Base-by-base conservation (phyloP, 2,888 invertebrate genomes). In the Pseudococcus jackbeardsleyi region DNA sequence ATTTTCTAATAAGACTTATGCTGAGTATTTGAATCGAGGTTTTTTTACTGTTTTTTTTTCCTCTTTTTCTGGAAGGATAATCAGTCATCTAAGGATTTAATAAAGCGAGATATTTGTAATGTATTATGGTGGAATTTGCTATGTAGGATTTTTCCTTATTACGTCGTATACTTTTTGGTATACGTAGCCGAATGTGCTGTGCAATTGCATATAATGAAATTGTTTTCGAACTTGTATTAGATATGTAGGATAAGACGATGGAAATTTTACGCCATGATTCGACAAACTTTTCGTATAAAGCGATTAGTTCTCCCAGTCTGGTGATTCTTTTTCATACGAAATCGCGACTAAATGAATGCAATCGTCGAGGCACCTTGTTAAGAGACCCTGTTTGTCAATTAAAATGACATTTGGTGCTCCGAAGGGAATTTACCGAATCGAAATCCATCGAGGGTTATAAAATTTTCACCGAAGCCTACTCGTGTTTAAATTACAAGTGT, bases 201-300 rank as follows among this genome's bases (percentile, higher is more conserved):
- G 33, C 68, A 72, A 72, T 72, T 72, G 68, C 68, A 72, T 15
- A 72, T 72, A 72, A 72, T 72, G 68, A 26, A 72, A 72, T 72
- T 72, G 68, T 72, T 72, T 72, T 72, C 68, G 6, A 72, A 33
- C 68, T 72, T 2, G 54, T 15, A 17, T 15, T 15, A 12, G 64
- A 19, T 64, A 19, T 22, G 64, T 64, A 59, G 17, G 50, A 59
- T 64, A 72, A 72, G 68, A 33, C 33, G 26, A 72, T 72, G 26
- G 68, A 72, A 72, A 72, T 72, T 72, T 72, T 72, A 72, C 68
- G 68, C 68, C 1, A 72, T 72, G 68, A 72, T 72, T 72, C 68
- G 68, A 12, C 26, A 72, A 72, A 72, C 68, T 72, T 26, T 12
- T 59, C 59, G n/a, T 19, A 22, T 64, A 72, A 72, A 33, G 26